Evolutionary conservation across 2,888 invertebrate species (phyloP).

Genomic region (Laothoe populi): DNA sequence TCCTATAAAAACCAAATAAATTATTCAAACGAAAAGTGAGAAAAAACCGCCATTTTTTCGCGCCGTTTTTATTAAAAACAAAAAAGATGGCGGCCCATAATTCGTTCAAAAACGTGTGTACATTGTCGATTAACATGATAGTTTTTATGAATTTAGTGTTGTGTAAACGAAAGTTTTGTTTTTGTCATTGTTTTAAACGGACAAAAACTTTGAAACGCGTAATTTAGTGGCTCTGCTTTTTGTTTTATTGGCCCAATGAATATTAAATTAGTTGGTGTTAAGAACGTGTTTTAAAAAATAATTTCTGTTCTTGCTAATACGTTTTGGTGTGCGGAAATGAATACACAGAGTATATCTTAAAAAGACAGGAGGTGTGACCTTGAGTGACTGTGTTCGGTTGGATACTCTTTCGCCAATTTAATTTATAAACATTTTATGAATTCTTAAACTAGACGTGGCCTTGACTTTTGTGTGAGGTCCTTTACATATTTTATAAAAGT

Average conservation of each 20-base stretch:
- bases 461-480: constrained; percentile 6
- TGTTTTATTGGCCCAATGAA: constrained; percentile 26
- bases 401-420: constrained; percentile 16
- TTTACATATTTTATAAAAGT: neutral
- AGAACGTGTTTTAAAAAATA: neutral
- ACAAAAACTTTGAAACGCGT: constrained; percentile 46
- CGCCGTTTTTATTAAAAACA: constrained; percentile 52
- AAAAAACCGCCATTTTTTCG: constrained; percentile 51
- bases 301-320: constrained; percentile 5
- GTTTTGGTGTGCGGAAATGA: constrained; percentile 15
- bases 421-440: constrained; percentile 16
- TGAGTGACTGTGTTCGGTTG: constrained; percentile 2
- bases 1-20: constrained; percentile 27
- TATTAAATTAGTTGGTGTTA: neutral
- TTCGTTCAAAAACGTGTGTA: constrained; percentile 46
- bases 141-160: constrained; percentile 42
- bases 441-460: neutral
- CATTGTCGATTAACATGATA: constrained; percentile 50
- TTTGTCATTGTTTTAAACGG: constrained; percentile 34
- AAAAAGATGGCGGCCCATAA: constrained; percentile 62
- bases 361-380: constrained; percentile 17
- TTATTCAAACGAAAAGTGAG: constrained; percentile 37
- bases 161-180: constrained; percentile 59
- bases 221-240: constrained; percentile 40
- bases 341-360: neutral